Base-by-base conservation (phyloP, 2,888 invertebrate genomes). In the Andrena bucephala region DNA sequence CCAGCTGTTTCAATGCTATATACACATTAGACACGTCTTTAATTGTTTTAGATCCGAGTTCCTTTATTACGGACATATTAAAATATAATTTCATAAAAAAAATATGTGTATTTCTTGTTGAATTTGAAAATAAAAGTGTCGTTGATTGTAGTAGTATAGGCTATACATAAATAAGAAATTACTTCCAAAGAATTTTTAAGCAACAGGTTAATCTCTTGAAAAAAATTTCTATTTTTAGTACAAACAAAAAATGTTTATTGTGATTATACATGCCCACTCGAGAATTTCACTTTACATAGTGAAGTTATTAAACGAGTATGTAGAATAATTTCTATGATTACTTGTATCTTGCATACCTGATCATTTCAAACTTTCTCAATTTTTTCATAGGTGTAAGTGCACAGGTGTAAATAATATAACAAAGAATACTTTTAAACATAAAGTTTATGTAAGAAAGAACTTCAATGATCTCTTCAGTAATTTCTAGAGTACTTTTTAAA, bases 371-470 rank as follows among this genome's bases (percentile, higher is more conserved):
- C 20, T 6, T 66, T 62, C 31, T 13, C 29, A 59, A 42, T 63
- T 33, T n/a, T 60, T 62, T 50, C 13, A 20, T 7, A 54, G 69
- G 27, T 83, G 60, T 80, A 77, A 20, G 20, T 20, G 20, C 5
- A 83, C 77, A 79, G 2, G 8, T 83, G 65, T 74, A 77, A 60
- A 74, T 80, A 87, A 50, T 62, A 69, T 36, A 77, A 50, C 50
- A 57, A 76, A 75, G 48, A 67, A 79, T 70, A 59, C 70, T 79
- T 77, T 75, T 63, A 67, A 63, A 70, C n/a, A 36, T 81, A 84
- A 77, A 31, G 42, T 72, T 78, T 74, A 69, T 66, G 10, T 76
- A 60, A 77, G 52, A 57, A 81, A 73, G 52, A 42, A 76, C 29
- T 48, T 78, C 57, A 59, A 60, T 71, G 77, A 83, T 85, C 70